Evolutionary conservation across 2,113 vertebrate species (phyloP), one percentile per base, ranked within the genome.

Genomic region (Nesospiza acunhae): DNA sequence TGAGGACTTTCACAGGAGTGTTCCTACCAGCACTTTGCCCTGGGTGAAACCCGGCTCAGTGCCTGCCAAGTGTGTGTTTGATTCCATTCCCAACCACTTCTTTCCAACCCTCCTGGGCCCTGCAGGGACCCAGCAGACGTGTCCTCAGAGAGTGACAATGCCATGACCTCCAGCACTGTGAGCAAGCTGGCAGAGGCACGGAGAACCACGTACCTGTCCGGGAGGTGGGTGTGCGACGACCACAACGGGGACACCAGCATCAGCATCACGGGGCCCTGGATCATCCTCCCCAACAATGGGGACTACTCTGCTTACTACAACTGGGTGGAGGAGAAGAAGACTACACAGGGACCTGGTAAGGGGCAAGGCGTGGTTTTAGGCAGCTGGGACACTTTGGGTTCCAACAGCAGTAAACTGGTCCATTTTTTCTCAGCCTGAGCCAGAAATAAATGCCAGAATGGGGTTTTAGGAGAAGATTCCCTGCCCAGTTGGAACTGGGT

Each of bases 161-260:
- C 98, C 8, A 97, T 99, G 98, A 99, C 98, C 84, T 99, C 99
- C 37, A 99, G 99, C 98, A 99, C 99, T 2, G 99, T 99, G 96
- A 99, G 99, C 85, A 99, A 99, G 97, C 98, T 99, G 31, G 99
- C 99, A 0, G 99, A 99, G 83, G 99, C 99, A 11, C 98, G 99
- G 15, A 97, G 99, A 88, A 99, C 99, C 39, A 99, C 99, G 1
- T 99, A 99, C 95, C 98, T 99, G 86, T 99, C 99, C 0, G 99
- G 99, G 31, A 98, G 99, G 84, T 99, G 99, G 99, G 99, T 99
- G 97, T 99, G 99, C 89, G 99, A 99, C 1, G 99, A 99, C 60
- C 99, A 99, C 95, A 99, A 99, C 0, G 99, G 99, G 28, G 99
- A 99, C 96, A 99, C 99, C 93, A 99, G 99, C 98, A 99, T 99